Evolutionary conservation across 2,888 invertebrate genomes (phyloP), one percentile per base, ranked within the genome.

Genomic region (Alloscopus bannaensis): DNA sequence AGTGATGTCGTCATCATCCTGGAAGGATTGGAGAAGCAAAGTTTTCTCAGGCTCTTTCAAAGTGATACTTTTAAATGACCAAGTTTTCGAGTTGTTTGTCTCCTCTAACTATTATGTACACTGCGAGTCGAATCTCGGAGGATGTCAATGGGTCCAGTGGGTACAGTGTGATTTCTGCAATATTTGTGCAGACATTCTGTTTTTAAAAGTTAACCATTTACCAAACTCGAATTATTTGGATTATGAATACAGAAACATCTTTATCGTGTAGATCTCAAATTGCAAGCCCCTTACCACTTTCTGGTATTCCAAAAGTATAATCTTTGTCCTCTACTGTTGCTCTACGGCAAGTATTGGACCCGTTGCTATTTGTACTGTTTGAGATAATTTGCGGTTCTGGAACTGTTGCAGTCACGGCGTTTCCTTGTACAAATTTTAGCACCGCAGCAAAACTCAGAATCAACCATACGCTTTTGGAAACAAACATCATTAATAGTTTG

Each of bases 121-220:
- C 50, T 0, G 73, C 57, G 16, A 47, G 18, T 3, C 60, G n/a
- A 4, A 80, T 68, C 69, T 80, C 80, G 0, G 24, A 22, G 3
- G 50, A 2, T 11, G 73, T 68, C 3, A 80, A 36, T 18, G 80
- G 73, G 24, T 80, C 73, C 68, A 80, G 28, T 1, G 80, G 80
- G 55, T 80, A 71, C 4, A 18, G 26, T 26, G 47, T 31, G 29
- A 66, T 66, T 66, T 66, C 50, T 66, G 26, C n/a, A n/a, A n/a
- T n/a, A n/a, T n/a, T n/a, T n/a, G n/a, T n/a, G n/a, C n/a, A n/a
- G n/a, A n/a, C n/a, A n/a, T n/a, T n/a, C n/a, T n/a, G n/a, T n/a
- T n/a, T n/a, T n/a, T n/a, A n/a, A n/a, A 36, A 8, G 8, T 6
- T 36, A 36, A 36, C 8, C 13, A 13, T 36, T 6, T 36, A 36